Conservation (phyloP, 2,888 invertebrate species). For the Ptycholaimellus sp. region DNA sequence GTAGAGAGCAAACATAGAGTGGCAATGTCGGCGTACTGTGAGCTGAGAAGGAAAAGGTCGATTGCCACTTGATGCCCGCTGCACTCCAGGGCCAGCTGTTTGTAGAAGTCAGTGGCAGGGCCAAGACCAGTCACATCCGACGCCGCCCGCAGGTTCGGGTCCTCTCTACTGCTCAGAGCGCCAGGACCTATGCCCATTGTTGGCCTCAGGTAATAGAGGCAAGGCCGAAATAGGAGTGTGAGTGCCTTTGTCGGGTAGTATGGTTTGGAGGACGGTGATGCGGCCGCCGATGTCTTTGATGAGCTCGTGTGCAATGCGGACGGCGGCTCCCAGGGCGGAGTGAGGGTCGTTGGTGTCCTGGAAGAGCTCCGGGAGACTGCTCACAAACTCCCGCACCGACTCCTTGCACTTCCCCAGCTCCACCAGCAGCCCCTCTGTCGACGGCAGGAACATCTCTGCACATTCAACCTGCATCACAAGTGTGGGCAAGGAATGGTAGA, state of each 20-base stretch:
- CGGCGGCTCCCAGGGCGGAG: constrained; percentile 67
- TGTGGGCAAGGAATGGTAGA: no score
- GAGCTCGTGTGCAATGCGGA: constrained; percentile 70
- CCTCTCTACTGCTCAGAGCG: constrained; percentile 56
- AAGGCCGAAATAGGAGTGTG: no score
- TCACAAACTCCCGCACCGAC: constrained; percentile 14
- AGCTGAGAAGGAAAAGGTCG: constrained; percentile 73
- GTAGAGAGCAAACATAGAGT: constrained; percentile 44
- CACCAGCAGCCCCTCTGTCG: no score
- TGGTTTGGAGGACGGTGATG: constrained; percentile 73
- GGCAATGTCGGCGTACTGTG: constrained; percentile 75
- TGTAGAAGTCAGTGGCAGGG: constrained; percentile 91
- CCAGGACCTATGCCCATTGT: constrained; percentile 65
- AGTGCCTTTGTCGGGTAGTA: constrained; percentile 43
- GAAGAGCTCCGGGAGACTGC: constrained; percentile 42
- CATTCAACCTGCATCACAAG: no score
- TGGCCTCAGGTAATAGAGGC: no score
- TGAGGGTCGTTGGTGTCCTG: constrained; percentile 38
- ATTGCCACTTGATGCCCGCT: constrained; percentile 72
- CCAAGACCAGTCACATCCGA: no score
- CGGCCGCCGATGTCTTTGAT: constrained; percentile 80
- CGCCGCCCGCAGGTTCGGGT: constrained; percentile 53
- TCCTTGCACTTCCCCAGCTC: no score
- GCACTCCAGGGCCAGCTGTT: constrained; percentile 77
- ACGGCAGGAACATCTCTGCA: no score